A percentile compares a stretch with the other conserved stretches of the same genome.
phyloP scores from a whole-genome alignment of 2,888 invertebrate genomes.

The Sphaeridia pumilis region DNA sequence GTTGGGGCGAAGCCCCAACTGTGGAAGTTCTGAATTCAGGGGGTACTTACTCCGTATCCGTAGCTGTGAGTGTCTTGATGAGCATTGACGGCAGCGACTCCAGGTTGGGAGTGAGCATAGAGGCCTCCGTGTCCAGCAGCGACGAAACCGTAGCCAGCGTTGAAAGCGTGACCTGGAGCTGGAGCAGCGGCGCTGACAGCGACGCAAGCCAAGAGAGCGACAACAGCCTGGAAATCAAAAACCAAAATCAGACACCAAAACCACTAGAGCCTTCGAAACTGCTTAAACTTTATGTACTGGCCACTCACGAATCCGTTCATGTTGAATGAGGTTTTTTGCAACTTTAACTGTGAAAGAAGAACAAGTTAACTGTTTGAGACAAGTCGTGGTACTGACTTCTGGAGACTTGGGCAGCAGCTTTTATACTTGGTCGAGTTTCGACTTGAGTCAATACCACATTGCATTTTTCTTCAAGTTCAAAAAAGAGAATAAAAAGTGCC shows the following conservation, averaged over 20 bases:
- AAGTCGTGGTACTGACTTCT: no score
- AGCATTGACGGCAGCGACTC: conserved; percentile 24
- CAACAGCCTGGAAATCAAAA: conserved; percentile 19
- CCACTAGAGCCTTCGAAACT: background rate
- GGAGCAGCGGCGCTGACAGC: conserved; percentile 12
- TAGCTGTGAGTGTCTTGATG: conserved; percentile 23
- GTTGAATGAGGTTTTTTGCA: conserved; percentile 15
- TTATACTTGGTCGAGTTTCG: no score
- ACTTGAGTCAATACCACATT: no score
- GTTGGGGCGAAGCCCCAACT: background rate
- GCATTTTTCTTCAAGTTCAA: no score
- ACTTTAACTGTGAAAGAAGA: no score
- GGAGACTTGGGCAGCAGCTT: no score
- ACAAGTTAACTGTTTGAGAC: no score
- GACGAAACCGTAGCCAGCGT: conserved; percentile 20
- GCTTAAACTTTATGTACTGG: background rate
- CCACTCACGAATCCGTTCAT: conserved; percentile 25
- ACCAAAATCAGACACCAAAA: background rate
- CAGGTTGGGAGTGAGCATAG: conserved; percentile 19
- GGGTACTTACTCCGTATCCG: conserved; percentile 17
- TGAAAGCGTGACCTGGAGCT: conserved; percentile 1
- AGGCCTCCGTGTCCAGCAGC: conserved; percentile 12
- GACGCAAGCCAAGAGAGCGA: background rate
- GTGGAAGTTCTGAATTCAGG: background rate
- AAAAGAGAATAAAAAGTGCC: no score